These are phyloP conservation scores for Pluvianellus socialis DNA, from an alignment of 2,113 vertebrate genomes.

Conservation along the genomic window DNA sequence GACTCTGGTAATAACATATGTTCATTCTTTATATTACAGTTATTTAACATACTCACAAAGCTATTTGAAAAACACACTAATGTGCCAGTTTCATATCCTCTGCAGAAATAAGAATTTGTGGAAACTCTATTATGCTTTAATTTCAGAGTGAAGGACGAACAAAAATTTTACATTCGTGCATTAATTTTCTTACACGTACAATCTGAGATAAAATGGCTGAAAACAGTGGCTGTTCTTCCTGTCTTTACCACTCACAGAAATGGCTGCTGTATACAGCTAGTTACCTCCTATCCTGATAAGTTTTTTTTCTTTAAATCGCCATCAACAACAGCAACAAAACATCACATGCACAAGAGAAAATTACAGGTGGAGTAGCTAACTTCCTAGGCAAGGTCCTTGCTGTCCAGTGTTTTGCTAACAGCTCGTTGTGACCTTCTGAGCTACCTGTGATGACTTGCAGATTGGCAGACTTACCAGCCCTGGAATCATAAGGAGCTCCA, in stretches of 20 bases:
- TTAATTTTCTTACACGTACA: neutral
- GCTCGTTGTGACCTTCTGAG: neutral
- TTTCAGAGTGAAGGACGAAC: neutral
- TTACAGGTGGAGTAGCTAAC: neutral
- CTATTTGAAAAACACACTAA: neutral
- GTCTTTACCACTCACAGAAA: neutral
- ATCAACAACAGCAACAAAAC: neutral
- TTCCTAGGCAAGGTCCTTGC: neutral
- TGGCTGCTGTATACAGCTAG: neutral
- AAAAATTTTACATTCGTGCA: slow-evolving; percentile 27
- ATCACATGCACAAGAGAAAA: neutral
- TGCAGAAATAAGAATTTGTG: slow-evolving; percentile 21
- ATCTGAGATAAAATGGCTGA: neutral
- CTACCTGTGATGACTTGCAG: neutral
- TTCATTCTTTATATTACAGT: neutral
- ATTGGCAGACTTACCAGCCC: neutral
- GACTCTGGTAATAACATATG: neutral
- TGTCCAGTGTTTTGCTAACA: neutral
- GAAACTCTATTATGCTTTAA: neutral
- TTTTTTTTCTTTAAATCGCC: neutral
- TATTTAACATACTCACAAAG: neutral
- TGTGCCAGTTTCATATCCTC: neutral
- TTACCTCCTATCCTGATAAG: neutral
- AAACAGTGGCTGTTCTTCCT: neutral
- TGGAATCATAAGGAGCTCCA: neutral